Conservation (phyloP, 2,888 invertebrate genomes). For the Limnephilus lunatus region DNA sequence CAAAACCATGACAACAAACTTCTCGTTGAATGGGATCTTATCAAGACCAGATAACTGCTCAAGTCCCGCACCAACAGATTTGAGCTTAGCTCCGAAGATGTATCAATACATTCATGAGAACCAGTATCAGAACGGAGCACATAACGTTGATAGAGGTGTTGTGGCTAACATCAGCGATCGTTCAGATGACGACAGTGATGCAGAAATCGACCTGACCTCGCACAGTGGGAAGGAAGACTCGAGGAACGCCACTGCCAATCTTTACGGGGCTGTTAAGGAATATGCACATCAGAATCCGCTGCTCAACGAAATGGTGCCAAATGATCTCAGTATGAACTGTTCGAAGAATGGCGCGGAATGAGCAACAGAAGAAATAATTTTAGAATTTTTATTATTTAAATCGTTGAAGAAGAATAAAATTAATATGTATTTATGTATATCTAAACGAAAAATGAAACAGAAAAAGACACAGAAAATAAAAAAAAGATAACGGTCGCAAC, state of each 20-base stretch:
- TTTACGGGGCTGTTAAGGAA: slow-evolving; percentile 73
- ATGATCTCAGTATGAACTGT: slow-evolving; percentile 73
- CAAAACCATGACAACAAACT: slow-evolving; percentile 64
- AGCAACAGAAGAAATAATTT: background rate
- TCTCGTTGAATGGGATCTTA: slow-evolving; percentile 66
- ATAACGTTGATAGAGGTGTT: background rate
- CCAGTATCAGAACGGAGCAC: slow-evolving; percentile 68
- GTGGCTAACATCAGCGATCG: slow-evolving; percentile 67
- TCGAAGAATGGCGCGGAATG: slow-evolving; percentile 52
- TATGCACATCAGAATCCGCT: slow-evolving; percentile 72
- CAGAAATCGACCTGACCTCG: slow-evolving; percentile 76
- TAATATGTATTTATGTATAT: no score
- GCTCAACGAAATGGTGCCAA: slow-evolving; percentile 75
- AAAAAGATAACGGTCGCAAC: no score
- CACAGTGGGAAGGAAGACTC: slow-evolving; percentile 76
- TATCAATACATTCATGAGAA: slow-evolving; percentile 72
- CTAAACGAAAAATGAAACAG: no score
- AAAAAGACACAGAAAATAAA: no score
- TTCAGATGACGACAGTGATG: slow-evolving; percentile 75
- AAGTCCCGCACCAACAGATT: slow-evolving; percentile 74
- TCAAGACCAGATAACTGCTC: slow-evolving; percentile 69
- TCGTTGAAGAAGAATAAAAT: no score
- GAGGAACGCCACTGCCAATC: slow-evolving; percentile 73
- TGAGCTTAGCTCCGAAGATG: slow-evolving; percentile 71
- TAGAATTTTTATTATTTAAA: no score